Base-by-base conservation (phyloP, 2,888 invertebrate genomes). In the Caenorhabditis drosophilae region DNA sequence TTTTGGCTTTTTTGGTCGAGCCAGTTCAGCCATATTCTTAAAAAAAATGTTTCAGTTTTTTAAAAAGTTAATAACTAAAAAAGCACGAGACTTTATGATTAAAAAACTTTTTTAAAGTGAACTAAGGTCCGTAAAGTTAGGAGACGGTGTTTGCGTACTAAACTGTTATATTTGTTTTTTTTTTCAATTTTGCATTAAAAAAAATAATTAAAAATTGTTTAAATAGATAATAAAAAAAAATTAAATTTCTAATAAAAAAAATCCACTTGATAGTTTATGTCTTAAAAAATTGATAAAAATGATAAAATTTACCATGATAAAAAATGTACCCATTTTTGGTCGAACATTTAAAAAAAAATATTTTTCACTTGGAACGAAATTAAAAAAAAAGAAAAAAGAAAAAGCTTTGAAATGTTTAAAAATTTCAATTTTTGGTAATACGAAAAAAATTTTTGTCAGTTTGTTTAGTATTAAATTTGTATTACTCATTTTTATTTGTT, bases 1-100 rank as follows among this genome's bases (percentile, higher is more conserved):
- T 23, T 56, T 66, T 31, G 59, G 55, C 41, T 66, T 66, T 25
- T 52, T 66, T 7, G 47, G 55, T 18, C 56, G 55, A 38, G 48
- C 55, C 59, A 66, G 36, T 22, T 66, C 66, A 48, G 66, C 59
- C 66, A 66, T 66, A 38, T 45, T 53, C 48, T 36, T 7, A 4
- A 35, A 31, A 31, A 12, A 31, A 31, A 31, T 31, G 36, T 7
- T 12, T 36, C n/a, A 15, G 36, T 9, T 36, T n/a, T 36, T 36
- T n/a, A 36, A n/a, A 36, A 31, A 31, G 12, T 31, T 9, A 9
- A 9, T 31, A 31, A 31, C 31, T 9, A 12, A 6, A 31, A 12
- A 31, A 12, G 31, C 31, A 31, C 31, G 31, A 31, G 31, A 31
- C 31, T 12, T 31, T 31, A 6, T n/a, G n/a, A n/a, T n/a, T n/a